Conservation (phyloP, 2,888 invertebrate species). For the Cryptocephalus moraei region DNA sequence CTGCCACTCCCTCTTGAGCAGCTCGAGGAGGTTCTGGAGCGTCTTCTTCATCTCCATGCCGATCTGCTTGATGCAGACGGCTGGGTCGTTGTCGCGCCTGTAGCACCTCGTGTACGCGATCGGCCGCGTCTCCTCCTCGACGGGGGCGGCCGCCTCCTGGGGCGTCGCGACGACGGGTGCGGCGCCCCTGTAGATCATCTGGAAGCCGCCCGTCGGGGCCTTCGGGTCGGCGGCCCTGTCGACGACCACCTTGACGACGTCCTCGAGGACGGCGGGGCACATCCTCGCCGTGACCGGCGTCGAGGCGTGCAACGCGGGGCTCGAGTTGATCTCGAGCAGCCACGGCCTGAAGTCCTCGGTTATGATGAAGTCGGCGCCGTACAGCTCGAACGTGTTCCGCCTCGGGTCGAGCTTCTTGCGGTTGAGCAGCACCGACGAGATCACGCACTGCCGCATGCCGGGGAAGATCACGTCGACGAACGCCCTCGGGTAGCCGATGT, state of each 20-base stretch:
- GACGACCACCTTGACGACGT: conserved; percentile 64
- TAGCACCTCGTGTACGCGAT: background rate
- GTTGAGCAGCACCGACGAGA: conserved; percentile 69
- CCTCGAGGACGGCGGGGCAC: conserved; percentile 71
- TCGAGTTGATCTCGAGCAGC: conserved; percentile 88
- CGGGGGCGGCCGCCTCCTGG: background rate
- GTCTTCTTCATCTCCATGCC: conserved; percentile 13
- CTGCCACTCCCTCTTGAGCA: conserved; percentile 17
- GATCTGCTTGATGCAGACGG: conserved; percentile 11
- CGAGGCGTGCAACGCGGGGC: conserved; percentile 72
- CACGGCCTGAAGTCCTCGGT: conserved; percentile 77
- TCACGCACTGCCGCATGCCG: conserved; percentile 73
- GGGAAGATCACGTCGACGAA: conserved; percentile 71
- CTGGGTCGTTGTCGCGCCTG: background rate
- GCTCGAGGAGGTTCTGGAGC: conserved; percentile 16
- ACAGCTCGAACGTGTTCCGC: conserved; percentile 76
- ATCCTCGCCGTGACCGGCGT: conserved; percentile 75
- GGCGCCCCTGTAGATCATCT: conserved; percentile 32
- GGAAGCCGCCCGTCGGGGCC: conserved; percentile 49
- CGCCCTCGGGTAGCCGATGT: conserved; percentile 47
- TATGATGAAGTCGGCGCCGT: conserved; percentile 88
- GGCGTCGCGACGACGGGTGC: no score
- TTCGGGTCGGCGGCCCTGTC: conserved; percentile 38
- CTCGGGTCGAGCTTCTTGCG: conserved; percentile 60
- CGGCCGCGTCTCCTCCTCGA: background rate